Conservation (phyloP, 2,797 vertebrate genomes). For the Gambusia yucatana region DNA sequence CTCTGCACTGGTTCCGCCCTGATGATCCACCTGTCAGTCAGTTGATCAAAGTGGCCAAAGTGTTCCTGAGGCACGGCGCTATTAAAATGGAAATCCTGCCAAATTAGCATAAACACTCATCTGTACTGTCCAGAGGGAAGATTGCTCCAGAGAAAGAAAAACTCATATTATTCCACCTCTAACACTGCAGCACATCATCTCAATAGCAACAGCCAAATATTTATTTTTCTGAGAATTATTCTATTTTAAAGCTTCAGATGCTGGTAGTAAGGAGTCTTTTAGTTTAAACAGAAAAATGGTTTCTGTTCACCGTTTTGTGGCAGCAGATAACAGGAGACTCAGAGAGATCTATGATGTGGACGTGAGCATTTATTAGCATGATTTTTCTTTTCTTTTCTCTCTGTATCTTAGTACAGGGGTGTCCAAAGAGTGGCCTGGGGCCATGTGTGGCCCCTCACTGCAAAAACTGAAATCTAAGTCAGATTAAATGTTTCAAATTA, state of each 20-base stretch:
- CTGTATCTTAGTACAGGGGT: neutral
- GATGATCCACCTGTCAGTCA: slow-evolving; percentile 39
- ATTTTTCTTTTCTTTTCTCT: neutral
- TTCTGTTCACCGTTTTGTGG: neutral
- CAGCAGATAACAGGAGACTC: neutral
- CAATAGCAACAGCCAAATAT: neutral
- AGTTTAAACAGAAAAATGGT: neutral
- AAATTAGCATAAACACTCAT: slow-evolving; percentile 33
- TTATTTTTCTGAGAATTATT: neutral
- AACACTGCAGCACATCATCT: neutral
- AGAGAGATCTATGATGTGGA: neutral
- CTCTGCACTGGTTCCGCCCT: neutral
- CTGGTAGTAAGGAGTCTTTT: neutral
- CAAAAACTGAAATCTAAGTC: no score
- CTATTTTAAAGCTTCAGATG: no score
- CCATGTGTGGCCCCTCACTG: no score
- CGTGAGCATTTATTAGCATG: neutral
- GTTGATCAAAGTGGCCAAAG: slow-evolving; percentile 24
- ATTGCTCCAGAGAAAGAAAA: slow-evolving; percentile 5
- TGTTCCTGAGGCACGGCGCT: slow-evolving; percentile 11
- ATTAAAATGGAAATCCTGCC: slow-evolving; percentile 53
- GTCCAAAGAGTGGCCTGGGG: no score
- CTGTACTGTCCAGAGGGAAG: slow-evolving; percentile 21
- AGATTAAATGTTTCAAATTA: no score
- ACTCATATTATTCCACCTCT: slow-evolving; percentile 1